These are phyloP conservation scores for Acinonyx jubatus DNA, from an alignment of 2,113 vertebrate species.

Conservation along the genomic window DNA sequence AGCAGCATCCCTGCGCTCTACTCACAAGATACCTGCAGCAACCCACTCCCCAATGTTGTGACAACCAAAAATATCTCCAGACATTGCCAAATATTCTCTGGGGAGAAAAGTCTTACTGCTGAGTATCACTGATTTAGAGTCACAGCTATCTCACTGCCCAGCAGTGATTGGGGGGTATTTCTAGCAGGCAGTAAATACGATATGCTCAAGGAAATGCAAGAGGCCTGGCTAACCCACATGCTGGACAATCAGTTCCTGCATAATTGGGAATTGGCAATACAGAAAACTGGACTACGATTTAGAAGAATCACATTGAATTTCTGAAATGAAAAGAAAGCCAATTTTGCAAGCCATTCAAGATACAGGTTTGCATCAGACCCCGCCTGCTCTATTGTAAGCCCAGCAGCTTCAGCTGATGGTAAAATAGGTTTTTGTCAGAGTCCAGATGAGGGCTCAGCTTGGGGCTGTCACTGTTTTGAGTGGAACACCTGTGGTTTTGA, in stretches of 20 bases:
- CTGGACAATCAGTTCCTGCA: not conserved
- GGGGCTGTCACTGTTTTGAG: conserved; percentile 76
- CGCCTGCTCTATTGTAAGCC: conserved; percentile 50
- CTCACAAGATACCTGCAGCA: not conserved
- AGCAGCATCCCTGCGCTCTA: not conserved
- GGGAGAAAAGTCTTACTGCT: not conserved
- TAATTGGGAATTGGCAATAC: not conserved
- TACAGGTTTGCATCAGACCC: conserved; percentile 50
- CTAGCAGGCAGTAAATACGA: not conserved
- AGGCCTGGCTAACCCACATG: not conserved
- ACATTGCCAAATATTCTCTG: not conserved
- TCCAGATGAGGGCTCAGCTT: conserved; percentile 87
- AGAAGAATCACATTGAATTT: conserved; percentile 50
- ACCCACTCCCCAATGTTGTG: not conserved
- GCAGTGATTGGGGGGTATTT: not conserved
- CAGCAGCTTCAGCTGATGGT: conserved; percentile 54
- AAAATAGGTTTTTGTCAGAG: conserved; percentile 79
- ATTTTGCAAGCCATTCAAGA: conserved; percentile 26
- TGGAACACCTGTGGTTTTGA: conserved; percentile 81
- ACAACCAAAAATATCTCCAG: not conserved
- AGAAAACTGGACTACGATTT: not conserved
- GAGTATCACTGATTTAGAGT: not conserved
- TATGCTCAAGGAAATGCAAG: not conserved
- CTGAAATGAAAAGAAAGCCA: conserved; percentile 46
- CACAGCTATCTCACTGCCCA: not conserved